Evolutionary conservation across 2,888 invertebrate species (phyloP), one percentile per base, ranked within the genome.

Genomic region (Pachymerium ferrugineum): DNA sequence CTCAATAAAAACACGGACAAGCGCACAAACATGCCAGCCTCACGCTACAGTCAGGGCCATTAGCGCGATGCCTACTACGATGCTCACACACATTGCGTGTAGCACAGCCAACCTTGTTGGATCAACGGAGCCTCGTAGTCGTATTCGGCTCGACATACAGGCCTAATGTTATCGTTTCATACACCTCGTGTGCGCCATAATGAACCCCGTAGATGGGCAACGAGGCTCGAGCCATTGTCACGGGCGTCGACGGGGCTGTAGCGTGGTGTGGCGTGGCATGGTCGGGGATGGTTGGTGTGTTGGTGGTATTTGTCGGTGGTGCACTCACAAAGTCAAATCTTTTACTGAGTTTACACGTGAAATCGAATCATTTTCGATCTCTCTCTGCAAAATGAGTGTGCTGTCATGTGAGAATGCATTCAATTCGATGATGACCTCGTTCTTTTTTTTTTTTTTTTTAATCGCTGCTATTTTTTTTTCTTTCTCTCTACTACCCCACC

Each of bases 1-100:
- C 54, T 54, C 54, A 54, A 54, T 54, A 54, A 54, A 54, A 54
- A 54, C 54, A 54, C 54, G 54, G 54, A 54, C 54, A 54, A 54
- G 54, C 54, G 54, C 54, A 54, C 54, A 54, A 54, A 54, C 54
- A 54, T 54, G 54, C 54, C 54, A 54, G 54, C 54, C 54, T 54
- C 54, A 54, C 54, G 54, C 54, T 54, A 54, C 54, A 54, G 54
- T 54, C 54, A 54, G 54, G 54, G 54, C 54, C 54, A 54, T 54
- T 54, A 54, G 54, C 22, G 54, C 54, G 54, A 54, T 54, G 54
- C 54, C 54, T 54, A 54, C 54, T 54, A 54, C 54, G 54, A 54
- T 54, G 54, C 54, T 54, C 54, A 25, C 54, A 54, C 54, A 54
- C 54, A 54, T 28, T 54, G 54, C 54, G 25, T 54, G 25, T 22